phyloP scores from a whole-genome alignment of 2,113 vertebrate genomes.

The Albula goreensis region DNA sequence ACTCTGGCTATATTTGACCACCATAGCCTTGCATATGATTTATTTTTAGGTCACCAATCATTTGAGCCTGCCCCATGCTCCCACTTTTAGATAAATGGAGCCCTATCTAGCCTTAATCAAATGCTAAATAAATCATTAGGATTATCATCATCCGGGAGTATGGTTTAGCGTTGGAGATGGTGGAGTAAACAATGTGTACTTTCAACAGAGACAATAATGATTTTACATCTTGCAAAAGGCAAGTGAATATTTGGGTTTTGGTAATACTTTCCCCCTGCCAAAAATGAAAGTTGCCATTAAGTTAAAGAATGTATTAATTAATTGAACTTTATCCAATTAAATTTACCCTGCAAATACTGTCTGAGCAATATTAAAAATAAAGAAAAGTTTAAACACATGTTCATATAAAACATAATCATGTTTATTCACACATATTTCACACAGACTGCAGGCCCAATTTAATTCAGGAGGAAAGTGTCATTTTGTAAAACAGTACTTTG shows the following conservation, averaged over 20 bases:
- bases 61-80: constrained; percentile 12
- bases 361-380: neutral
- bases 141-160: neutral
- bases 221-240: too few relatives aligned
- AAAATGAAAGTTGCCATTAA: neutral
- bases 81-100: neutral
- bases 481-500: constrained; percentile 23
- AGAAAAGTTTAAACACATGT: constrained; percentile 9
- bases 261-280: too few relatives aligned
- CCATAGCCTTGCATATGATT: neutral
- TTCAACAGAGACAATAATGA: too few relatives aligned
- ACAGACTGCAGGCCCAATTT: constrained; percentile 40
- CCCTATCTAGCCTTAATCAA: constrained; percentile 10
- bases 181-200: too few relatives aligned
- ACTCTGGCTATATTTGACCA: constrained; percentile 32
- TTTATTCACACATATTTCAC: constrained; percentile 54
- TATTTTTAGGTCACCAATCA: constrained; percentile 34
- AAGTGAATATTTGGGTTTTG: too few relatives aligned
- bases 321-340: too few relatives aligned
- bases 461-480: constrained; percentile 2
- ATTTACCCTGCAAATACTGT: neutral
- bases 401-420: constrained; percentile 47
- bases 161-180: neutral
- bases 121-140: neutral
- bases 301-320: neutral